A percentile compares a stretch with the other conserved stretches of the same genome.
phyloP scores from a whole-genome alignment of 2,797 vertebrate species.

The Danio choprae region DNA sequence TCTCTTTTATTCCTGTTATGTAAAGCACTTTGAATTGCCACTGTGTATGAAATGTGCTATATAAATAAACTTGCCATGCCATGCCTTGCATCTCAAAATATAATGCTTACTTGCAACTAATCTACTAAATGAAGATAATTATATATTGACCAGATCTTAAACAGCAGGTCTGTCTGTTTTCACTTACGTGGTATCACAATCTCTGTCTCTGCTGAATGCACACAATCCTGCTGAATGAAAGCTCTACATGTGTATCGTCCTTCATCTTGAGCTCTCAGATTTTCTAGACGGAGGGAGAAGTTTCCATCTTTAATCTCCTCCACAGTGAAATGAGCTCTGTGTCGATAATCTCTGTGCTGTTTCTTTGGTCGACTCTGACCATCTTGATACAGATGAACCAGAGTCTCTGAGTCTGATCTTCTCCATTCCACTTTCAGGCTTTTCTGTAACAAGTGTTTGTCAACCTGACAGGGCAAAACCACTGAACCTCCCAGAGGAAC shows the following conservation, averaged over 20 bases:
- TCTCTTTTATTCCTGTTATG: too few relatives aligned
- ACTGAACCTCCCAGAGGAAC: neutral
- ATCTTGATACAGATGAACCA: neutral
- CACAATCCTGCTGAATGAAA: neutral
- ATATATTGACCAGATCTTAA: too few relatives aligned
- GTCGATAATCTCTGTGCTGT: neutral
- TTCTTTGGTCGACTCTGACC: neutral
- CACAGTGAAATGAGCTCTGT: neutral
- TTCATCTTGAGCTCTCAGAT: neutral
- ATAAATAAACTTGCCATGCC: too few relatives aligned
- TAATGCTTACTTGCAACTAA: too few relatives aligned
- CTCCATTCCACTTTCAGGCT: neutral
- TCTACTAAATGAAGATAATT: too few relatives aligned
- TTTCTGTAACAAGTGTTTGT: neutral
- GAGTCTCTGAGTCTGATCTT: neutral
- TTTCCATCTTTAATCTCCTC: slow-evolving; percentile 4
- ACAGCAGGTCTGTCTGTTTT: too few relatives aligned
- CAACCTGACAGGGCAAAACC: neutral
- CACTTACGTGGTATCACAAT: too few relatives aligned
- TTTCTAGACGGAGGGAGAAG: neutral
- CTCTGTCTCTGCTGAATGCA: too few relatives aligned
- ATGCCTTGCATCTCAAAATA: too few relatives aligned
- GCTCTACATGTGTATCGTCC: neutral
- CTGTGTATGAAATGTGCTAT: too few relatives aligned
- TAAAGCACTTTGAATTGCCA: too few relatives aligned